phyloP scores from a whole-genome alignment of 1,140 invertebrate genomes.

The Drosophila azteca region DNA sequence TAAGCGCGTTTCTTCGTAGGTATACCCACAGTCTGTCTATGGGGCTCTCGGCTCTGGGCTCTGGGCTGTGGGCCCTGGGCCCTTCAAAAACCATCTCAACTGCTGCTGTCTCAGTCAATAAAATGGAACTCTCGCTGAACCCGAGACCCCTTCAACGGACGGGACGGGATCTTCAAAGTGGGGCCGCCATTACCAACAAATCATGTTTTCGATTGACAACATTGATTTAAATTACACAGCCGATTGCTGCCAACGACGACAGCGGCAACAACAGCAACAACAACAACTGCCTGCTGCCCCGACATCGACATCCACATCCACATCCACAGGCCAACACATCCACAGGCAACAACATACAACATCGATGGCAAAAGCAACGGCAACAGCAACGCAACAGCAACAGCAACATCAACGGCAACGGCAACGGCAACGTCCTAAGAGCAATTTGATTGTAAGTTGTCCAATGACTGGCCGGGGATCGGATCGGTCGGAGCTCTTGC shows the following conservation, averaged over 20 bases:
- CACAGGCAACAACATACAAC: no score
- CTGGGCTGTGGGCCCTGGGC: slow-evolving; percentile 6
- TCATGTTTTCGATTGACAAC: slow-evolving; percentile 83
- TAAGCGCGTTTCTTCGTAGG: slow-evolving; percentile 55
- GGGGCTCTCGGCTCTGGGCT: slow-evolving; percentile 9
- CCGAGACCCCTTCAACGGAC: slow-evolving; percentile 5
- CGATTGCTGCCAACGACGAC: slow-evolving; percentile 71
- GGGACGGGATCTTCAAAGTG: slow-evolving; percentile 69
- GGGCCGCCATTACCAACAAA: slow-evolving; percentile 81
- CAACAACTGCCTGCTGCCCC: slow-evolving; percentile 27
- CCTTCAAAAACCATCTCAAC: slow-evolving; percentile 20
- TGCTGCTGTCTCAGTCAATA: slow-evolving; percentile 37
- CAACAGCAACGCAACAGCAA: slow-evolving; percentile 42
- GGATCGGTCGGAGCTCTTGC: slow-evolving; percentile 42
- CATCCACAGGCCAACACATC: not conserved
- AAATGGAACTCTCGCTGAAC: slow-evolving; percentile 26
- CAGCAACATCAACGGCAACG: slow-evolving; percentile 36
- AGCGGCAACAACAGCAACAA: slow-evolving; percentile 54
- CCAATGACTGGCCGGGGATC: slow-evolving; percentile 47
- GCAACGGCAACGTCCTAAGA: slow-evolving; percentile 62
- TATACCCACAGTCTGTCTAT: not conserved
- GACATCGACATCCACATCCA: slow-evolving; percentile 3
- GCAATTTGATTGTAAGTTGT: slow-evolving; percentile 69
- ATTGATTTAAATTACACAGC: slow-evolving; percentile 83
- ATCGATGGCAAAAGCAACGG: slow-evolving; percentile 1